Base-by-base conservation (phyloP, 2,888 invertebrate species). In the Oscheius sp. region DNA sequence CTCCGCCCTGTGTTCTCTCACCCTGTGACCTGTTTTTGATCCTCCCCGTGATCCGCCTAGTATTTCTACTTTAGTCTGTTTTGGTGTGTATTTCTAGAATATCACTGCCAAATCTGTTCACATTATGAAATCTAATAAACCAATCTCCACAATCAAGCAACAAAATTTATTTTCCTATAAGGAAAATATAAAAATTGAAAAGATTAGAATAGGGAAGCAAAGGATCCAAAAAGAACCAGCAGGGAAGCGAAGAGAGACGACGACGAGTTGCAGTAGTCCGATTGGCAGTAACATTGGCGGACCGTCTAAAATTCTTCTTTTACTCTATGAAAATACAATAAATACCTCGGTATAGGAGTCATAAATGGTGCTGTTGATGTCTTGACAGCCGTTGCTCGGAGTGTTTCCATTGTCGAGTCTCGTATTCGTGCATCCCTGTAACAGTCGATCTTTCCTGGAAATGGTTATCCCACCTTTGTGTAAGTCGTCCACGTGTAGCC, bases 21-120 rank as follows among this genome's bases (percentile, higher is more conserved):
- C 41, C 61, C 61, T 43, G 61, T 61, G 61, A 61, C 58, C 29
- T 13, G 16, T 58, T 58, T 58, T 27, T 43, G 61, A 61, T 61
- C 61, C 61, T 61, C n/a, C n/a, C n/a, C n/a, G n/a, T n/a, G n/a
- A n/a, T n/a, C n/a, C n/a, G n/a, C n/a, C n/a, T n/a, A n/a, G n/a
- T n/a, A n/a, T n/a, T n/a, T n/a, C n/a, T n/a, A n/a, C n/a, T n/a
- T n/a, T 49, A 49, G 49, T 35, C 49, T 13, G 5, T 49, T 49
- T 49, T 21, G 49, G 49, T 49, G 49, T 49, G n/a, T 49, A 49
- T 49, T 49, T 49, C 21, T 49, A 21, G 49, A 49, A 49, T 49
- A 13, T 18, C 49, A 49, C 49, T 49, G 49, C 49, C 49, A 16
- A 35, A 35, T 35, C 35, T 35, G 9, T 9, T 35, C 35, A 6